A percentile compares a stretch with the other conserved stretches of the same genome.
phyloP scores from a whole-genome alignment of 2,113 vertebrate genomes.

The Seriola quinqueradiata region DNA sequence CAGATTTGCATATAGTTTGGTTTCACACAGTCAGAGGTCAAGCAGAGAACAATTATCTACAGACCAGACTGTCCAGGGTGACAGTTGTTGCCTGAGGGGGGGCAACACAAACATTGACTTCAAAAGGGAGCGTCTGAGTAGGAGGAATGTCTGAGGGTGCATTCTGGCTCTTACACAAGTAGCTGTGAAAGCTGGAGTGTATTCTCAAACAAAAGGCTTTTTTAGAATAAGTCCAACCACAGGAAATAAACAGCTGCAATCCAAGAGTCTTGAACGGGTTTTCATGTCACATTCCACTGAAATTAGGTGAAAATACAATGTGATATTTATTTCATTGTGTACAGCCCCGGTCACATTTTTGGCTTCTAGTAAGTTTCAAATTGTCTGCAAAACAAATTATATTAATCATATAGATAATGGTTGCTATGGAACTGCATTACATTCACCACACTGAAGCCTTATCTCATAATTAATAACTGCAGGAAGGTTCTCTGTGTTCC shows the following conservation, averaged over 20 bases:
- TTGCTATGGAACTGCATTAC: too few species aligned
- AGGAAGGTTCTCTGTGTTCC: neutral
- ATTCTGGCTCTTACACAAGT: neutral
- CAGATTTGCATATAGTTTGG: neutral
- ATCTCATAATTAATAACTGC: neutral
- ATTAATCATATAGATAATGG: too few species aligned
- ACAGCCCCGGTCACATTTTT: too few species aligned
- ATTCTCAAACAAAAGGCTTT: neutral
- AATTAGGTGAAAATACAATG: too few species aligned
- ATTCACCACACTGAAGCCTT: neutral
- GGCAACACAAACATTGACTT: neutral
- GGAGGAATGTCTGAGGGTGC: slow-evolving; percentile 4
- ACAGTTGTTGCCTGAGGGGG: neutral
- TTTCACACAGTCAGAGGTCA: neutral
- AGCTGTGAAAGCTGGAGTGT: neutral
- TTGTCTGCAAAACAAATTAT: too few species aligned
- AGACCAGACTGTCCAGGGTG: neutral
- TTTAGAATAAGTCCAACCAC: neutral
- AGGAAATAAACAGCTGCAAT: neutral
- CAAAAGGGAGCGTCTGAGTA: neutral
- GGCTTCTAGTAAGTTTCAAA: too few species aligned
- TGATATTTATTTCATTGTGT: too few species aligned
- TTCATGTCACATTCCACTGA: too few species aligned
- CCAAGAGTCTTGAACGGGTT: neutral
- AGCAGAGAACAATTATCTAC: neutral